Evolutionary conservation across 2,888 invertebrate genomes (phyloP).

Genomic region (Acanthosoma haemorrhoidale): DNA sequence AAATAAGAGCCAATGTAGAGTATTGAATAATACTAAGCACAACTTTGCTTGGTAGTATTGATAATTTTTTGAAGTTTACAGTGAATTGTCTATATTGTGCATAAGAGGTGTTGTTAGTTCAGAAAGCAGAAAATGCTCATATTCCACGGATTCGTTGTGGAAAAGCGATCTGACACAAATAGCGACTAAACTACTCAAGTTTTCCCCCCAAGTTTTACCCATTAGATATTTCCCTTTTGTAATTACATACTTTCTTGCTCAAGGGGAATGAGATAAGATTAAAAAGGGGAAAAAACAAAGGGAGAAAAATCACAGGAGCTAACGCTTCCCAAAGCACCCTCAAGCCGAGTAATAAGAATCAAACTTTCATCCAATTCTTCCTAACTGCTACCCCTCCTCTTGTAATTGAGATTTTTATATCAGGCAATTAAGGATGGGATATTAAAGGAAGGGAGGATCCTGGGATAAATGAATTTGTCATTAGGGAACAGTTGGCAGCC

Average conservation of each 20-base stretch:
- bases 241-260: neutral
- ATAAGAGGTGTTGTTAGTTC: no score
- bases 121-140: no score
- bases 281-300: neutral
- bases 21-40: no score
- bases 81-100: no score
- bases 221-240: neutral
- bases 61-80: no score
- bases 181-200: neutral
- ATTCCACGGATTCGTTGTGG: no score
- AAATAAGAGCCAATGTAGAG: no score
- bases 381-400: constrained; percentile 7
- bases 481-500: constrained; percentile 21
- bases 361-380: constrained; percentile 18
- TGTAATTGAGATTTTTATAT: constrained; percentile 30
- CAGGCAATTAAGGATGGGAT: constrained; percentile 26
- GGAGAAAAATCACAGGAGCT: neutral
- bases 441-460: constrained; percentile 15
- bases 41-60: no score
- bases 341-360: constrained; percentile 25
- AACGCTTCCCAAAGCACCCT: neutral
- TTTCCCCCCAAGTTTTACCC: no score
- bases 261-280: constrained; percentile 2
- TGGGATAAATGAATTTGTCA: constrained; percentile 22
- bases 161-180: no score